Evolutionary conservation across 1,140 invertebrate genomes (phyloP).

Genomic region (Aphis gossypii): DNA sequence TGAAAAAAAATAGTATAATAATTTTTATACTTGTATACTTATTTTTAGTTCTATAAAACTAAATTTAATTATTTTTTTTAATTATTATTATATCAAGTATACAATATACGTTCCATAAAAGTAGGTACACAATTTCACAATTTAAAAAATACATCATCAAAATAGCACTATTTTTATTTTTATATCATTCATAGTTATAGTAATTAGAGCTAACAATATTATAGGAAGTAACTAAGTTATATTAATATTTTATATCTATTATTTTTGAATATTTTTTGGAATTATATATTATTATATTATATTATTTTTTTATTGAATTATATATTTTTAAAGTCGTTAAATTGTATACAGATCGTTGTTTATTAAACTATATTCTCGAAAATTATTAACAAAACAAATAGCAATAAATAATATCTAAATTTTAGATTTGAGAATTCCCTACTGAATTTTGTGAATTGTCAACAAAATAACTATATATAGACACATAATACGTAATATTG

Average conservation of each 20-base stretch:
- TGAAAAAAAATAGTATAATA: background rate
- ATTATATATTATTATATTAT: background rate
- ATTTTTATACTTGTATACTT: background rate
- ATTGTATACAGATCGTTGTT: background rate
- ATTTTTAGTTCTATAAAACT: background rate
- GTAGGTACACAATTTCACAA: no score
- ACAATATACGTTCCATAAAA: no score
- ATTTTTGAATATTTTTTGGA: background rate
- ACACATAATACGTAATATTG: background rate
- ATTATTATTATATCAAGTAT: background rate
- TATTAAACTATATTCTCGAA: background rate
- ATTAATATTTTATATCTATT: background rate
- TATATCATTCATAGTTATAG: no score
- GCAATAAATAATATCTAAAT: background rate
- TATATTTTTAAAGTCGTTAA: background rate
- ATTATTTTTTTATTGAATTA: background rate
- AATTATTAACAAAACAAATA: background rate
- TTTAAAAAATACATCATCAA: no score
- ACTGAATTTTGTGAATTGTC: background rate
- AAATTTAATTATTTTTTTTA: background rate
- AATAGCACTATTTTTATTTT: no score
- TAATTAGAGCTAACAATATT: background rate
- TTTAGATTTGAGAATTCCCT: background rate
- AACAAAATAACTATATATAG: background rate
- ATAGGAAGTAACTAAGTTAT: background rate